phyloP scores from a whole-genome alignment of 2,113 vertebrate species.

The Balaeniceps rex region DNA sequence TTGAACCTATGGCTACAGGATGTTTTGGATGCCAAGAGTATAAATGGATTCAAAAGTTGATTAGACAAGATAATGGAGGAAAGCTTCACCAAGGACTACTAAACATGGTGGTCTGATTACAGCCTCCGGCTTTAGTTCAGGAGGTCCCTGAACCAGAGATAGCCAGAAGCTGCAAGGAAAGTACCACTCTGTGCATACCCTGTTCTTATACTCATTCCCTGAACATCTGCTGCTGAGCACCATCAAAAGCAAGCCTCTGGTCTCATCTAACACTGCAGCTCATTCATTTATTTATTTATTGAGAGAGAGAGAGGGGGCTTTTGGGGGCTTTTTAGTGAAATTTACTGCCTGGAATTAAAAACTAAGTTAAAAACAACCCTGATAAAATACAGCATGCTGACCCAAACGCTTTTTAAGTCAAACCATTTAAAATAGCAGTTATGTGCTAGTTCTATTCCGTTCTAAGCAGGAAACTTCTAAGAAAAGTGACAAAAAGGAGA shows the following conservation, averaged over 20 bases:
- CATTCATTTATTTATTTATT: neutral
- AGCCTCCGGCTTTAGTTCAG: neutral
- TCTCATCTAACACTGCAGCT: neutral
- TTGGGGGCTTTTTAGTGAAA: neutral
- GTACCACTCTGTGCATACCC: neutral
- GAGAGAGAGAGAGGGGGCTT: neutral
- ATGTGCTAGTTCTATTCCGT: neutral
- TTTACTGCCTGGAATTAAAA: neutral
- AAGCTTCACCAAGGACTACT: neutral
- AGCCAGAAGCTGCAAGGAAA: neutral
- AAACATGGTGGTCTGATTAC: neutral
- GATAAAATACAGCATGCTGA: neutral
- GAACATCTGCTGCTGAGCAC: neutral
- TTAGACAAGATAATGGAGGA: neutral
- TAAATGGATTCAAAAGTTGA: neutral
- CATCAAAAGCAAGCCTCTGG: neutral
- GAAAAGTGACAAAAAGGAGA: neutral
- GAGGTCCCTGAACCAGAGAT: neutral
- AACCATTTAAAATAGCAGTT: neutral
- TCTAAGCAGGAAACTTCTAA: neutral
- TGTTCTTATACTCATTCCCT: neutral
- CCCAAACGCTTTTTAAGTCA: neutral
- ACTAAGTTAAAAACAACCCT: neutral
- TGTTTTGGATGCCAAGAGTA: neutral
- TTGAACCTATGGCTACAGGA: neutral